Conservation (phyloP, 1,140 invertebrate genomes). For the Andrena cerasifolii region DNA sequence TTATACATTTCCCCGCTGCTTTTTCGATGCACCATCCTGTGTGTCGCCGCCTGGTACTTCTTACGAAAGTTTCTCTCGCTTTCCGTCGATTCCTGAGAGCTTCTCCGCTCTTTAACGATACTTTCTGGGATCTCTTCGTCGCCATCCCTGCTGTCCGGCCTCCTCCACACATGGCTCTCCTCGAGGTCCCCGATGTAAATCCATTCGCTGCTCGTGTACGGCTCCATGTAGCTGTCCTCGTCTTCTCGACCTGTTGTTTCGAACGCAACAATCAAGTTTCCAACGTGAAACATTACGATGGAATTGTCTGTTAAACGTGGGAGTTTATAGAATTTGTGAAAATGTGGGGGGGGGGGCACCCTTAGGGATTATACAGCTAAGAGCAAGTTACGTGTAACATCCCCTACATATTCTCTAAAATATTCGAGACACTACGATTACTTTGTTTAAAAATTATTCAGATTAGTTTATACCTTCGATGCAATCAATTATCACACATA, state of each 20-base stretch:
- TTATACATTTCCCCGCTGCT: constrained; percentile 96
- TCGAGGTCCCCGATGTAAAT: constrained; percentile 90
- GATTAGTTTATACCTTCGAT: too few relatives aligned
- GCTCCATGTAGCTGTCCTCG: constrained; percentile 87
- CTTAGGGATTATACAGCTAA: too few relatives aligned
- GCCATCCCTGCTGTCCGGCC: constrained; percentile 81
- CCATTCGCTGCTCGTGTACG: constrained; percentile 88
- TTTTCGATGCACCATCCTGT: constrained; percentile 94
- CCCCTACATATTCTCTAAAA: too few relatives aligned
- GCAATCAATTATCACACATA: too few relatives aligned
- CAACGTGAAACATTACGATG: not conserved
- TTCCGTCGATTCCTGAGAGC: constrained; percentile 88
- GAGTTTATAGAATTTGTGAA: not conserved
- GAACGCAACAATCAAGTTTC: not conserved
- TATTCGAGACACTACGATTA: too few relatives aligned
- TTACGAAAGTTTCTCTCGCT: constrained; percentile 94
- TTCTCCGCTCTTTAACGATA: constrained; percentile 81
- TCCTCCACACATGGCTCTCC: constrained; percentile 87
- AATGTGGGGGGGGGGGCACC: not conserved
- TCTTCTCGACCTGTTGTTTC: constrained; percentile 83
- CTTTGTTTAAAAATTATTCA: too few relatives aligned
- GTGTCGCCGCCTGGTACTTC: constrained; percentile 93
- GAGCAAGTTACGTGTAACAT: too few relatives aligned
- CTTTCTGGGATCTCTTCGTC: constrained; percentile 77
- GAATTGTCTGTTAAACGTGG: not conserved